Evolutionary conservation across 2,113 vertebrate species (phyloP), one percentile per base, ranked within the genome.

Genomic region (Dicerorhinus sumatrensis): DNA sequence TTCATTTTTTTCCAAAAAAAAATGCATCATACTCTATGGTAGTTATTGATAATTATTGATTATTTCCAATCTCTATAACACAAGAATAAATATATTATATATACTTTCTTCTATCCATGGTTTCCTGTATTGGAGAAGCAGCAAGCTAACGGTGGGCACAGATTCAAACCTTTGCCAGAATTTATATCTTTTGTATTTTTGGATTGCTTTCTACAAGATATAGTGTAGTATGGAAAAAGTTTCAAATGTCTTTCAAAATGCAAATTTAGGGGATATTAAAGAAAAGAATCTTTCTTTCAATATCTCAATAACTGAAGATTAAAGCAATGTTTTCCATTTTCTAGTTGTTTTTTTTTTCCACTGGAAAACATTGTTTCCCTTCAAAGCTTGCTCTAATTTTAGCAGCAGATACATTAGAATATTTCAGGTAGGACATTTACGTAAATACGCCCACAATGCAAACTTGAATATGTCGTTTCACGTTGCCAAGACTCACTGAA

Each of bases 371-470:
- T 75, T 93, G 39, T 46, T 89, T 92, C 14, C 95, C 60, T 93
- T 92, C 51, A 89, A 96, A 96, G 4, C 29, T 70, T 58, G 48
- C 27, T 93, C 92, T 96, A 92, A 94, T 96, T 97, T 97, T 97
- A 95, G 65, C 70, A 93, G 73, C 69, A 96, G 65, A 77, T 91
- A 62, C 39, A 95, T 97, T 87, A 63, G 33, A 97, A 58, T 95
- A 79, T 95, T 93, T 97, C 56, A 89, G 79, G 69, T 58, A 93
- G 31, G 69, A 93, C 33, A 73, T 97, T 97, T 97, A 39, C 0
- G 2, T 92, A 95, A 97, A 89, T 72, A 89, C 83, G 12, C 25
- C 27, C 83, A 63, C 29, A 80, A 90, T 51, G 11, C 39, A 90
- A 93, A 85, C 31, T 77, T 94, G 62, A 95, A 92, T 91, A 46